These are phyloP conservation scores for Drosophila teissieri DNA, from an alignment of 1,140 invertebrate genomes.

Conservation along the genomic window DNA sequence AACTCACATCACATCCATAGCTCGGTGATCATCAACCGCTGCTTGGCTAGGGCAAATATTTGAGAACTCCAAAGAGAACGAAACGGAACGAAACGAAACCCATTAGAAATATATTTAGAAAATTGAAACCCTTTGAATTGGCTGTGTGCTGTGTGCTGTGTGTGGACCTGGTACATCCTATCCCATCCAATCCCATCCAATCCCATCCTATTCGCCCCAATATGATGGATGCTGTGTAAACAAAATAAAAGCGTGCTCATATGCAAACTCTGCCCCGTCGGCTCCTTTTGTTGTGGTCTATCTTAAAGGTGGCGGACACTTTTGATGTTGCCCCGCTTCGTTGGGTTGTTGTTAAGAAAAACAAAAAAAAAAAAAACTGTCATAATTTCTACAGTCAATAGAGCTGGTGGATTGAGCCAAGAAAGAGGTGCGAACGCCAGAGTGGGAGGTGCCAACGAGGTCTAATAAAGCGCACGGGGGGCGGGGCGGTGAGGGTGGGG, in stretches of 20 bases:
- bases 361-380: too few species aligned
- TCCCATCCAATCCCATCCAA: background rate
- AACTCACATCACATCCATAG: constrained; percentile 11
- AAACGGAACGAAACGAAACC: constrained; percentile 29
- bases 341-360: background rate
- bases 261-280: constrained; percentile 64
- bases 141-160: background rate
- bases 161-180: too few species aligned
- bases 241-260: constrained; percentile 61
- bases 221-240: constrained; percentile 78
- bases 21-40: constrained; percentile 19
- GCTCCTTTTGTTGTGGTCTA: constrained; percentile 72
- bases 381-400: constrained; percentile 12
- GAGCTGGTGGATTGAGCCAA: constrained; percentile 56
- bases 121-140: constrained; percentile 58
- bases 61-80: constrained; percentile 35
- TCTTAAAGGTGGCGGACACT: constrained; percentile 38
- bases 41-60: constrained; percentile 62
- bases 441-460: constrained; percentile 66
- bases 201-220: constrained; percentile 6
- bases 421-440: constrained; percentile 58
- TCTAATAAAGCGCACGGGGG: constrained; percentile 19
- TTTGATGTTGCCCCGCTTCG: constrained; percentile 60
- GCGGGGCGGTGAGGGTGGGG: too few species aligned
- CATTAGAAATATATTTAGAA: constrained; percentile 71